Conservation (phyloP, 1,140 invertebrate species). For the Ostrea edulis region DNA sequence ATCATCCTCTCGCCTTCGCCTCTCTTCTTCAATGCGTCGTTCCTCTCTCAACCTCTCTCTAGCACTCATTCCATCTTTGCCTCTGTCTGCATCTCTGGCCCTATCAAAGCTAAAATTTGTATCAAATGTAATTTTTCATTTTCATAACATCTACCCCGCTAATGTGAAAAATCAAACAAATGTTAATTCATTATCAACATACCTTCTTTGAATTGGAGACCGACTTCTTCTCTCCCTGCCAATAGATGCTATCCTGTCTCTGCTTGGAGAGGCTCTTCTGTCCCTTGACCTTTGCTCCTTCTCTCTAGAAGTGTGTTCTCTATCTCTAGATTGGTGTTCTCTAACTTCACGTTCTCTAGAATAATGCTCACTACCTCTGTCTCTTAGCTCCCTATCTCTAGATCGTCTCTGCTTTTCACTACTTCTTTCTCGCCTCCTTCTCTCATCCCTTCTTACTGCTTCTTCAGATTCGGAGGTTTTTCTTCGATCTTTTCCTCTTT, state of each 20-base stretch:
- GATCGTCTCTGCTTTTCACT: conserved; percentile 56
- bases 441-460: conserved; percentile 40
- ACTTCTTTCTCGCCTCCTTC: conserved; percentile 56
- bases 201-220: conserved; percentile 37
- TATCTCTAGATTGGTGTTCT: conserved; percentile 9
- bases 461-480: conserved; percentile 41
- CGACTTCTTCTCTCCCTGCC: conserved; percentile 41
- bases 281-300: conserved; percentile 41
- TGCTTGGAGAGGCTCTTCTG: conserved; percentile 21
- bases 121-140: background rate
- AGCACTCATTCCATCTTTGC: conserved; percentile 42
- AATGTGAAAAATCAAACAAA: background rate
- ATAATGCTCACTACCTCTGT: conserved; percentile 6
- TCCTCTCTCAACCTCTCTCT: conserved; percentile 33
- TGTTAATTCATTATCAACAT: background rate
- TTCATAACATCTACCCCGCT: background rate
- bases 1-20: conserved; percentile 19
- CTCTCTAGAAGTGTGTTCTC: conserved; percentile 16
- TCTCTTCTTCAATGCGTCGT: background rate
- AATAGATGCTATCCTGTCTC: conserved; percentile 33
- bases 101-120: background rate
- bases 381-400: conserved; percentile 60
- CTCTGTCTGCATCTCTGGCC: conserved; percentile 17
- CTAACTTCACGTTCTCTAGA: background rate
- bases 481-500: conserved; percentile 45